phyloP scores from a whole-genome alignment of 2,888 invertebrate species.

The Dascillus cervinus region DNA sequence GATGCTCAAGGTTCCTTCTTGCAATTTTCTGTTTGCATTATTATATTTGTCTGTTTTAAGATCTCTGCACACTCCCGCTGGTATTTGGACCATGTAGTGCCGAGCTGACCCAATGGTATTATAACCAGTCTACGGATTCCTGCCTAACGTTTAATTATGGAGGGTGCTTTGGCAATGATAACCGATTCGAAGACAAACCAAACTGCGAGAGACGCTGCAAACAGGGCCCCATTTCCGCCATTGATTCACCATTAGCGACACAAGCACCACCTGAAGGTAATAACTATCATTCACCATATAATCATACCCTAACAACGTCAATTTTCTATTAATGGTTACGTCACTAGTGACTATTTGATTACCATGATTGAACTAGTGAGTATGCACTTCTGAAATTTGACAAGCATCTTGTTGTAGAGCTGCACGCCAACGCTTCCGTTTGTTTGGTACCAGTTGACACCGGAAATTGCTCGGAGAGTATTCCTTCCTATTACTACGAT shows the following conservation, averaged over 20 bases:
- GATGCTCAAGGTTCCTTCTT: slow-evolving; percentile 48
- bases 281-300: too few relatives aligned
- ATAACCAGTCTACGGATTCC: slow-evolving; percentile 55
- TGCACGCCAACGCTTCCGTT: slow-evolving; percentile 36
- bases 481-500: slow-evolving; percentile 71
- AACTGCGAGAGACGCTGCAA: slow-evolving; percentile 54
- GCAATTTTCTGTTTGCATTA: neutral
- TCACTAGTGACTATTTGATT: too few relatives aligned
- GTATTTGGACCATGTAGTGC: slow-evolving; percentile 62
- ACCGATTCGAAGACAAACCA: slow-evolving; percentile 60
- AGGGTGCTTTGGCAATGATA: slow-evolving; percentile 87
- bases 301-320: too few relatives aligned
- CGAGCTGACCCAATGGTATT: slow-evolving; percentile 61
- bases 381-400: too few relatives aligned
- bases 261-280: slow-evolving; percentile 4
- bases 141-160: slow-evolving; percentile 77
- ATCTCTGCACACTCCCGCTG: slow-evolving; percentile 61
- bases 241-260: slow-evolving; percentile 6
- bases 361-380: too few relatives aligned
- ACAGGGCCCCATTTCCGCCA: too few relatives aligned
- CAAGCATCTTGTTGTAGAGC: too few relatives aligned
- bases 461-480: slow-evolving; percentile 60
- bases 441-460: slow-evolving; percentile 57
- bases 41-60: slow-evolving; percentile 37
- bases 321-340: too few relatives aligned